Percentiles rank a stretch among this genome's conserved stretches.
phyloP scores from a whole-genome alignment of 2,797 vertebrate species.

The Aphelocoma californica region DNA sequence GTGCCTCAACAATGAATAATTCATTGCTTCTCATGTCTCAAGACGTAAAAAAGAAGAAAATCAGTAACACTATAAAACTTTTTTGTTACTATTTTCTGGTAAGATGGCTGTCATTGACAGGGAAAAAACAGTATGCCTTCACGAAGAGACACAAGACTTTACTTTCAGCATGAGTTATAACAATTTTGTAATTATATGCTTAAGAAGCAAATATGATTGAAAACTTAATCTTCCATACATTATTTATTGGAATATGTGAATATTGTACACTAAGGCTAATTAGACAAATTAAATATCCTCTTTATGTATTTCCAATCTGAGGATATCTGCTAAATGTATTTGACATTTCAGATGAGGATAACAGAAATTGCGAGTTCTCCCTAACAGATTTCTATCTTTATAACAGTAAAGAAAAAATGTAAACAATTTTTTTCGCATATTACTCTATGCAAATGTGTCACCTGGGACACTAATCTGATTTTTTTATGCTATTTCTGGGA shows the following conservation, averaged over 20 bases:
- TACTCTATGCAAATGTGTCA: not conserved
- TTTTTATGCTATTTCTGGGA: not conserved
- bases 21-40: not conserved
- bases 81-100: not conserved
- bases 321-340: not conserved
- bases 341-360: not conserved
- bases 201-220: not conserved
- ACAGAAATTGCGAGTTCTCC: not conserved
- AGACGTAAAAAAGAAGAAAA: not conserved
- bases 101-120: not conserved
- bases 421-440: not conserved
- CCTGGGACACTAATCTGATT: not conserved
- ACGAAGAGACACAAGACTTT: not conserved
- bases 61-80: not conserved
- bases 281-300: not conserved
- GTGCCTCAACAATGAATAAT: not conserved
- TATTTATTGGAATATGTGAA: not conserved
- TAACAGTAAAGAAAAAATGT: not conserved
- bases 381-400: not conserved
- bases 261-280: not conserved
- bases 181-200: not conserved
- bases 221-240: not conserved
- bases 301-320: not conserved
- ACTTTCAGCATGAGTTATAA: not conserved
- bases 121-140: not conserved